Evolutionary conservation across 2,888 invertebrate genomes (phyloP), one percentile per base, ranked within the genome.

Genomic region (Deilephila porcellus): DNA sequence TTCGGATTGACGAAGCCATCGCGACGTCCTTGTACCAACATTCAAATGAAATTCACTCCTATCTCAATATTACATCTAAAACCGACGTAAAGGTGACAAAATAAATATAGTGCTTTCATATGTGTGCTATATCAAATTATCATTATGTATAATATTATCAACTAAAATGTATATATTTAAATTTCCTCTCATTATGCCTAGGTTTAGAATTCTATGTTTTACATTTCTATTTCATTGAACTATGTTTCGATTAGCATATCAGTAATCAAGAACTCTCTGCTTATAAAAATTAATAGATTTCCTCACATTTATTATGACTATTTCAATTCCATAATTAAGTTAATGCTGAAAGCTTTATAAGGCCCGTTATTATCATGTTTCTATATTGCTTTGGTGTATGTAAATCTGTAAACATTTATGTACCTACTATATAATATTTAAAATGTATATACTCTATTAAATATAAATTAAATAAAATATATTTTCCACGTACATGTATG

Each of bases 1-100:
- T 93, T 92, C 92, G 86, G 88, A 89, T 83, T 88, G 86, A 89
- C 88, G 81, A 83, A 85, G 85, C 86, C 77, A 78, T 80, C 77
- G 82, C 85, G 83, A 82, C 85, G 63, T 20, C 53, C 6, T 56
- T 64, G 32, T 56, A 64, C 78, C 76, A 84, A 84, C 79, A 85
- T 88, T 89, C 29, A 74, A 67, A 62, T 29, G 37, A 72, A 73
- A 59, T 17, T 20, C 14, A 45, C 20, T 20, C 20, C 20, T 45
- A 20, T 45, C 20, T 20, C 4, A 64, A 37, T 64, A 64, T 64
- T 20, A 64, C 20, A 64, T 20, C 20, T 64, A 45, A 64, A 64
- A 20, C n/a, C 37, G 64, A 67, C 45, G 17, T 67, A 45, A 17
- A 29, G 8, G 52, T 63, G 25, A 56, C 52, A 25, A 52, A 67